A percentile compares a stretch with the other conserved stretches of the same genome.
Conservation (phyloP, 2,113 vertebrate genomes). For the Cervus canadensis region DNA sequence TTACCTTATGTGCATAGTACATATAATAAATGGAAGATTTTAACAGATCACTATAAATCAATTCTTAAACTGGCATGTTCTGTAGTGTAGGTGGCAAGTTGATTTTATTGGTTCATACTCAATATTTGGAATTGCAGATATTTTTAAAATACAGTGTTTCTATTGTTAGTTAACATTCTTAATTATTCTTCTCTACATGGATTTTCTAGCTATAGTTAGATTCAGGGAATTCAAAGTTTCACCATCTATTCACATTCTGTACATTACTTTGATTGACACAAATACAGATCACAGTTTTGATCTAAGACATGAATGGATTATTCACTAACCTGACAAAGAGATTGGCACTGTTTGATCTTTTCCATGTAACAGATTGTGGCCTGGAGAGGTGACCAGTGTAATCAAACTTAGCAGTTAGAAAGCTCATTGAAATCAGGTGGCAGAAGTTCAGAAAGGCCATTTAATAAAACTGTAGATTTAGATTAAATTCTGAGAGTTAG, state of each 20-base stretch:
- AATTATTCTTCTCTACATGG: background rate
- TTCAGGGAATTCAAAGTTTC: background rate
- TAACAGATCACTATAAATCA: background rate
- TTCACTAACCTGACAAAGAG: background rate
- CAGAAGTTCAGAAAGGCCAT: background rate
- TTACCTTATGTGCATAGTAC: background rate
- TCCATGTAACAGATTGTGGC: background rate
- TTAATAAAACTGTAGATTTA: background rate
- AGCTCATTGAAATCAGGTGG: background rate
- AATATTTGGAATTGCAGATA: background rate
- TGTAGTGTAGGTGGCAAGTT: background rate
- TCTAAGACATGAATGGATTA: background rate
- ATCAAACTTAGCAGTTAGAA: background rate
- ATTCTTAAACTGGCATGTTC: background rate
- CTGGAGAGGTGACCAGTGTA: background rate
- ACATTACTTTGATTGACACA: background rate
- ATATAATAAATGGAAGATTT: constrained; percentile 22
- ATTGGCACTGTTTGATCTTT: background rate
- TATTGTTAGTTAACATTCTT: background rate
- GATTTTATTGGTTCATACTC: background rate
- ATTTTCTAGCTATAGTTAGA: background rate
- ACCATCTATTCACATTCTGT: background rate
- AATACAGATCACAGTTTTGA: background rate
- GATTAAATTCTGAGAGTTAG: constrained; percentile 8
- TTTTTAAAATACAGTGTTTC: background rate